Evolutionary conservation across 2,113 vertebrate species (phyloP).

Genomic region (Paedocypris sp.): DNA sequence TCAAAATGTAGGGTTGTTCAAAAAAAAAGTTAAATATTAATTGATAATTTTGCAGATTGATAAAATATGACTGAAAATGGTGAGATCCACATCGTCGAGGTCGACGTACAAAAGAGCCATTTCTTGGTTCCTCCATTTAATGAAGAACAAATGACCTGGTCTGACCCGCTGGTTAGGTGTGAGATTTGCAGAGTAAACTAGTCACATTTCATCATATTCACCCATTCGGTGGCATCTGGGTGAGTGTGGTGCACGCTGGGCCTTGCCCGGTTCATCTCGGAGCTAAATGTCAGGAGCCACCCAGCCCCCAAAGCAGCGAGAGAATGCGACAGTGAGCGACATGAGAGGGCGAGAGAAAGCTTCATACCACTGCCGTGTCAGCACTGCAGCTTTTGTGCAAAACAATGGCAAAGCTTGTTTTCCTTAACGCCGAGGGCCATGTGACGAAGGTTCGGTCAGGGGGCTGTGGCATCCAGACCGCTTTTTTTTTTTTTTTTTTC

Average conservation of each 20-base stretch:
- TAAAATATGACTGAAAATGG: too few species aligned
- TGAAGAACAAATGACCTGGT: too few species aligned
- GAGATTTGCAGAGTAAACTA: too few species aligned
- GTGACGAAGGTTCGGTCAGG: constrained; percentile 56
- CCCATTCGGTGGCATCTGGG: constrained; percentile 16
- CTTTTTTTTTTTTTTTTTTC: constrained; percentile 60
- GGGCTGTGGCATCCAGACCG: constrained; percentile 53
- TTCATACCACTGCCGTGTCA: constrained; percentile 62
- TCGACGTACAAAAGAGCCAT: too few species aligned
- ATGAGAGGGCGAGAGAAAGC: constrained; percentile 21
- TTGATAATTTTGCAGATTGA: too few species aligned
- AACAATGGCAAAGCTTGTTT: constrained; percentile 68
- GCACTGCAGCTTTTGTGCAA: constrained; percentile 62
- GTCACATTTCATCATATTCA: too few species aligned
- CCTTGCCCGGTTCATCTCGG: constrained; percentile 35
- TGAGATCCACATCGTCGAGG: too few species aligned
- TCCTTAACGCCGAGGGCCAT: constrained; percentile 60
- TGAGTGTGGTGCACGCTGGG: constrained; percentile 10
- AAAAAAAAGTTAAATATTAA: too few species aligned
- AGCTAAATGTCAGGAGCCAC: constrained; percentile 43
- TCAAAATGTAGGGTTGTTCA: too few species aligned
- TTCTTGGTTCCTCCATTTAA: too few species aligned
- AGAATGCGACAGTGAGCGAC: neutral
- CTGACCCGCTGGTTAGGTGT: too few species aligned
- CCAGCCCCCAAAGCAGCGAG: constrained; percentile 12